phyloP scores from a whole-genome alignment of 1,140 invertebrate species.

The Euura lappo region DNA sequence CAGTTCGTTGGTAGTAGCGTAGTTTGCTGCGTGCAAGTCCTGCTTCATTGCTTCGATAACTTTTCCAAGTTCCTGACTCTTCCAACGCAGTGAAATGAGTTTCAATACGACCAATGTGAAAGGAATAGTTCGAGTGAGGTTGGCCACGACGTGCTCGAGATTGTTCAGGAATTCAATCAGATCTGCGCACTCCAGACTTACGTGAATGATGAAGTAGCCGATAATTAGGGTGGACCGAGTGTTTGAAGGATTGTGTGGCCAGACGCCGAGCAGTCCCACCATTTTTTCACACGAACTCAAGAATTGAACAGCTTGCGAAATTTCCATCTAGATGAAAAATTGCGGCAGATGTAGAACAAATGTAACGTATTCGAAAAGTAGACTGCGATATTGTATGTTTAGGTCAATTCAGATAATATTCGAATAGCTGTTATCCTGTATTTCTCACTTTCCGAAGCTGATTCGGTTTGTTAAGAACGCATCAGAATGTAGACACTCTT shows the following conservation, averaged over 20 bases:
- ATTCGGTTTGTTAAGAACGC: too few species aligned
- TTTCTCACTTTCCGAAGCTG: too few species aligned
- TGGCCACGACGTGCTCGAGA: conserved; percentile 19
- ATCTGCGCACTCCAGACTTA: conserved; percentile 12
- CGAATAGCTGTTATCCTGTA: too few species aligned
- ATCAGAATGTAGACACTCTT: too few species aligned
- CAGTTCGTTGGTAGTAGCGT: conserved; percentile 11
- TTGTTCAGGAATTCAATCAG: conserved; percentile 19
- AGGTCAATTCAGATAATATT: too few species aligned
- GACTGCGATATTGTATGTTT: too few species aligned
- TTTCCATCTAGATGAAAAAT: conserved; percentile 7
- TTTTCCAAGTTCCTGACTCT: background rate
- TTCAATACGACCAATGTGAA: conserved; percentile 18
- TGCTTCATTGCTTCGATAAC: conserved; percentile 5
- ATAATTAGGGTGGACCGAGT: conserved; percentile 12
- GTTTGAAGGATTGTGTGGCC: conserved; percentile 18
- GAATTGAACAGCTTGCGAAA: conserved; percentile 12
- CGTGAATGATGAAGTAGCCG: conserved; percentile 9
- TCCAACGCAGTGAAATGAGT: conserved; percentile 18
- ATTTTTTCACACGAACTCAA: conserved; percentile 15
- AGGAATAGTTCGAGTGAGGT: conserved; percentile 17
- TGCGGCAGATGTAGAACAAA: too few species aligned
- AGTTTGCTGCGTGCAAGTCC: conserved; percentile 6
- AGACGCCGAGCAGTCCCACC: conserved; percentile 16
- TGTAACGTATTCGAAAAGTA: too few species aligned